Conservation (phyloP, 1,140 invertebrate genomes). For the Drosophila willistoni region DNA sequence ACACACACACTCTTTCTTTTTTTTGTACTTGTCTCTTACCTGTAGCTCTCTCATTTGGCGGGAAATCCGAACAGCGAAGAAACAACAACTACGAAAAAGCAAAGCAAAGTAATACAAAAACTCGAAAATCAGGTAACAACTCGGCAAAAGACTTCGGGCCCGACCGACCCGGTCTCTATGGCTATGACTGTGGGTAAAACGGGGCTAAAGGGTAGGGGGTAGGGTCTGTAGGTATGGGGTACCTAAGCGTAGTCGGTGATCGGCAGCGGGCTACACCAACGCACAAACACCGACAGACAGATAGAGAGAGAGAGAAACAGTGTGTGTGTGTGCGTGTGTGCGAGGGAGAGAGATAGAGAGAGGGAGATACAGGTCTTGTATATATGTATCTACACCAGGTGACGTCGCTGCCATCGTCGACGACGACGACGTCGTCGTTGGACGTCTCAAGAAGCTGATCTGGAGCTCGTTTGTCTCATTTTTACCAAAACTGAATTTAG, state of each 20-base stretch:
- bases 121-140: conserved; percentile 79
- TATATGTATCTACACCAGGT: conserved; percentile 44
- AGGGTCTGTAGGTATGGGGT: conserved; percentile 3
- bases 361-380: conserved; percentile 42
- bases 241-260: conserved; percentile 64
- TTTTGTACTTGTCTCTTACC: conserved; percentile 65
- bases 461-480: conserved; percentile 80
- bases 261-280: conserved; percentile 60
- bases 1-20: neutral
- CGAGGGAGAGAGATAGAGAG: neutral
- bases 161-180: neutral
- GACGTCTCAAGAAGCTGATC: conserved; percentile 79
- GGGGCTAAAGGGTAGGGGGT: conserved; percentile 31
- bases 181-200: conserved; percentile 45
- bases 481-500: conserved; percentile 82
- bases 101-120: conserved; percentile 44
- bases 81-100: conserved; percentile 42
- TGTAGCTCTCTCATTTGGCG: conserved; percentile 76
- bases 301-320: neutral
- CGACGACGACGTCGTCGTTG: conserved; percentile 20
- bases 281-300: conserved; percentile 45
- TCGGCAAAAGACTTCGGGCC: conserved; percentile 28
- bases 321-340: too few relatives aligned
- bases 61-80: conserved; percentile 65
- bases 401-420: conserved; percentile 37